phyloP scores from a whole-genome alignment of 1,140 invertebrate species.

The Homalodisca vitripennis region DNA sequence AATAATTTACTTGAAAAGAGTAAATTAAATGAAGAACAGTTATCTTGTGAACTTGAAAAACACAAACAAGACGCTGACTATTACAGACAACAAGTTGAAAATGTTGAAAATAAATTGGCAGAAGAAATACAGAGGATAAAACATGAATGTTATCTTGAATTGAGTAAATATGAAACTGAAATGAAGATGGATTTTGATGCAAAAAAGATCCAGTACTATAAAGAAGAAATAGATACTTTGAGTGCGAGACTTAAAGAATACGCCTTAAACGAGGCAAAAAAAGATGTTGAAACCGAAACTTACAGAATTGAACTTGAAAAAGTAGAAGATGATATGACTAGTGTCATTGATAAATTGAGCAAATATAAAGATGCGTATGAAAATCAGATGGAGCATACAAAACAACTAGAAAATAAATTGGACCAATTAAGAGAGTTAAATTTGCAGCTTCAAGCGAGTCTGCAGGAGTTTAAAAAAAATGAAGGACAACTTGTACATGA shows the following conservation, averaged over 20 bases:
- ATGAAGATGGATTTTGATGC: not conserved
- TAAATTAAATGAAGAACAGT: slow-evolving; percentile 11
- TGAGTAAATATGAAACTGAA: not conserved
- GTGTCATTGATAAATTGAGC: not conserved
- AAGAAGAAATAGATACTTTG: slow-evolving; percentile 23
- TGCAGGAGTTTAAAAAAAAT: not conserved
- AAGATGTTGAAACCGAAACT: slow-evolving; percentile 17
- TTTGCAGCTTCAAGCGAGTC: not conserved
- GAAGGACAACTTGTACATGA: not conserved
- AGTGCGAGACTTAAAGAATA: slow-evolving; percentile 1
- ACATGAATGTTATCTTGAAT: not conserved
- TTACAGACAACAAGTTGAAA: slow-evolving; percentile 15
- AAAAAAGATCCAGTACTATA: not conserved
- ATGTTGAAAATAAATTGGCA: slow-evolving; percentile 27
- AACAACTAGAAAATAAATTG: not conserved
- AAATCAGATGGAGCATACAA: not conserved
- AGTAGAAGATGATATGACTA: not conserved
- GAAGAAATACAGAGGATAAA: slow-evolving; percentile 15
- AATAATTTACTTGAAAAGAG: not conserved
- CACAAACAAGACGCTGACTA: slow-evolving; percentile 9
- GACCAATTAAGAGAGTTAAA: not conserved
- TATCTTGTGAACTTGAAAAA: slow-evolving; percentile 1
- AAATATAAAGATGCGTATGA: not conserved
- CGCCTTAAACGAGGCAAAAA: slow-evolving; percentile 1
- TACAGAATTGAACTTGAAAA: slow-evolving; percentile 17